Conservation (phyloP, 2,113 vertebrate genomes). For the Antidorcas marsupialis region DNA sequence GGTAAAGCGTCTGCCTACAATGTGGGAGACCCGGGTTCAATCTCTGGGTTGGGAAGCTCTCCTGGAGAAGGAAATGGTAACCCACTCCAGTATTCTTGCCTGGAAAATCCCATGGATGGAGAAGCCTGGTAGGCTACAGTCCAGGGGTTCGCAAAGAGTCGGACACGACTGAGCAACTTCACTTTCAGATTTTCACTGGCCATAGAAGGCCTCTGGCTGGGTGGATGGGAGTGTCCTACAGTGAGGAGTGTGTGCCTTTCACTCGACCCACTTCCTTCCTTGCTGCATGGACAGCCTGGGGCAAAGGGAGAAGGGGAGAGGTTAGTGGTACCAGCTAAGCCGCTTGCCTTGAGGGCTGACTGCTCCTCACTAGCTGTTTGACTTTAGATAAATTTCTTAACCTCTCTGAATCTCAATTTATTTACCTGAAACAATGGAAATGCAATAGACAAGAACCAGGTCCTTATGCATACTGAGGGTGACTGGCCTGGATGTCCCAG, state of each 20-base stretch:
- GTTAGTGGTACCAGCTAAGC: not conserved
- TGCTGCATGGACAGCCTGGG: not conserved
- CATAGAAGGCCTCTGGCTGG: not conserved
- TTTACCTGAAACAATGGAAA: not conserved
- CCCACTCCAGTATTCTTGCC: too few relatives aligned
- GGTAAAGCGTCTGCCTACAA: too few relatives aligned
- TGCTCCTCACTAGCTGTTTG: not conserved
- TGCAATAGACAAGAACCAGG: not conserved
- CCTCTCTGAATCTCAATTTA: not conserved
- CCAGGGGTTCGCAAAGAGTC: too few relatives aligned
- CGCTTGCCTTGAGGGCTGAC: not conserved
- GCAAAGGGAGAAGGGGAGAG: not conserved
- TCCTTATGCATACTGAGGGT: accelerated
- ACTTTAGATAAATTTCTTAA: not conserved
- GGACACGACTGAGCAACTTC: too few relatives aligned
- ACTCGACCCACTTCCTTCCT: not conserved
- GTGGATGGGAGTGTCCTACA: not conserved
- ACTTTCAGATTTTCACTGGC: not conserved
- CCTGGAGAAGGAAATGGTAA: too few relatives aligned
- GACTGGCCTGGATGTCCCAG: too few relatives aligned
- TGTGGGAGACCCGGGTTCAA: too few relatives aligned
- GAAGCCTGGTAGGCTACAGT: too few relatives aligned
- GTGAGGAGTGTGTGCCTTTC: not conserved
- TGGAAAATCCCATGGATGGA: too few relatives aligned
- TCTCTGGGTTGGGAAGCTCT: too few relatives aligned